phyloP scores from a whole-genome alignment of 2,888 invertebrate species.

The Erebia palarica region DNA sequence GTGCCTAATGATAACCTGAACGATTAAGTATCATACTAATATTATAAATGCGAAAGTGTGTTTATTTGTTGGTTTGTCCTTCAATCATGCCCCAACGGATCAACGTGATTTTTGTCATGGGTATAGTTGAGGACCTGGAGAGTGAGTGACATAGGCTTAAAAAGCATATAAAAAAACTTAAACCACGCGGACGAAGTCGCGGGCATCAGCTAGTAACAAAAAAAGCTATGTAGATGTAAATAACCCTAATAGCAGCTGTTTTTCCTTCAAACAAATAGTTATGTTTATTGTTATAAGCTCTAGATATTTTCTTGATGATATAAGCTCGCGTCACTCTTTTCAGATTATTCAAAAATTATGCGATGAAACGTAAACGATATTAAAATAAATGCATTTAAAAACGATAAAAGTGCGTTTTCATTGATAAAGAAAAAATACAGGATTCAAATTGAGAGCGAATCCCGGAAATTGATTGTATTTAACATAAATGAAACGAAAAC shows the following conservation, averaged over 20 bases:
- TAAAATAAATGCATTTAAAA: background rate
- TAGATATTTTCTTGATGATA: no score
- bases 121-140: no score
- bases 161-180: no score
- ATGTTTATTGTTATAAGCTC: background rate
- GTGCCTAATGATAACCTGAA: background rate
- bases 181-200: no score
- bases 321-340: background rate
- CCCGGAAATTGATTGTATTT: conserved; percentile 26
- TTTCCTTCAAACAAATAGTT: background rate
- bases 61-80: no score
- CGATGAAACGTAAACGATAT: background rate
- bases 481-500: background rate
- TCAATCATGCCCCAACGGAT: no score
- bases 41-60: no score
- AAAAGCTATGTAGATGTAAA: no score
- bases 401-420: background rate
- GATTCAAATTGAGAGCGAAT: conserved; percentile 31
- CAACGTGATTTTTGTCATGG: no score
- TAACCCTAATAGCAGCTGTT: background rate
- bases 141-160: no score
- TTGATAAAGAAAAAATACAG: conserved; percentile 27
- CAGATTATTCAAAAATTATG: conserved; percentile 3
- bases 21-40: no score
- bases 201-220: no score